Base-by-base conservation (phyloP, 2,888 invertebrate genomes). In the Dynastes maya region DNA sequence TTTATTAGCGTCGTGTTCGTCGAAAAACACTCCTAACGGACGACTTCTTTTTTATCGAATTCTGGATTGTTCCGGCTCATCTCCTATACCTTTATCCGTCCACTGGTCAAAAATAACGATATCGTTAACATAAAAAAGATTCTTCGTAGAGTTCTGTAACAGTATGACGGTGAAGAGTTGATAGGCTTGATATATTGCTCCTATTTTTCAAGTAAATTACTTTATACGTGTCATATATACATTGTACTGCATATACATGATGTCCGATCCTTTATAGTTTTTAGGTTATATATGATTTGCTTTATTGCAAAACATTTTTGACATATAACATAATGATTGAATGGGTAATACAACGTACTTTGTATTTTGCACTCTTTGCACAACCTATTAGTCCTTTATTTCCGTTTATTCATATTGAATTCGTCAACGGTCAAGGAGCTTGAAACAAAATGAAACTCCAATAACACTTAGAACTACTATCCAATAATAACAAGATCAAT, bases 31-130 rank as follows among this genome's bases (percentile, higher is more conserved):
- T 22, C 45, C 49, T 16, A 45, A n/a, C 22, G 4, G 64, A 16
- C 16, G 67, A 67, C 40, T 67, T 67, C n/a, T 67, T 67, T 45
- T 67, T 67, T 45, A 49, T 64, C 40, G 27, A 49, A 67, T 45
- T 16, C 22, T 22, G 27, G 49, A 67, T 67, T 49, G 16, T 45
- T 45, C n/a, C 45, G 67, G 27, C 49, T 67, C 67, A 67, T 67
- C 27, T 49, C 40, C 9, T 67, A 22, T 49, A 67, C 67, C 27
- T 67, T 67, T 9, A 16, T 64, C 22, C 16, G 45, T 67, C 49
- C 67, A 22, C 67, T 67, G 49, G 67, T 67, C 67, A 67, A n/a
- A 67, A 67, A 27, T 67, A 67, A 67, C 3, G 67, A 49, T 49
- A 45, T 49, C 67, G 67, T 67, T 67, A 67, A 45, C 65, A 67